These are phyloP conservation scores for Alectura lathami DNA, from an alignment of 2,113 vertebrate species.

Conservation along the genomic window DNA sequence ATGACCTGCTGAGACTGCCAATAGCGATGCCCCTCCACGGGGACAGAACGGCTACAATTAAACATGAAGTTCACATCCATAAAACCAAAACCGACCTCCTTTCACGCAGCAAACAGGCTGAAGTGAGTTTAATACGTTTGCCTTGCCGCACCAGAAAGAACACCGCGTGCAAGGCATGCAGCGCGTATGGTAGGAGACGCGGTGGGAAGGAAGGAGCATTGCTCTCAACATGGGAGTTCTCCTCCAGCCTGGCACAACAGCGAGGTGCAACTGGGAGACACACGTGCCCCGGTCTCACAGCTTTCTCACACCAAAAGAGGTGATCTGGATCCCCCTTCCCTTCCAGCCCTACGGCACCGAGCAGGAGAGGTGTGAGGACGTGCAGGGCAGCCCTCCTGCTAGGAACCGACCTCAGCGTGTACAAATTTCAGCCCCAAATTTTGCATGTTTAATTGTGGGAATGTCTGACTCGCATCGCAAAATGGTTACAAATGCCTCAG, in stretches of 20 bases:
- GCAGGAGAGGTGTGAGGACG: not conserved
- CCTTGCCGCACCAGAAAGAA: not conserved
- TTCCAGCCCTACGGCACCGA: not conserved
- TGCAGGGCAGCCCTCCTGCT: not conserved
- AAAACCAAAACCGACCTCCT: not conserved
- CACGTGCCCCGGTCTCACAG: not conserved
- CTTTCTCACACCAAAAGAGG: not conserved
- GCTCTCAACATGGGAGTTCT: not conserved
- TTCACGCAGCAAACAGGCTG: not conserved
- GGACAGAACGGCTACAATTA: not conserved
- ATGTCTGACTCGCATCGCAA: not conserved
- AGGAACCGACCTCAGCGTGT: not conserved
- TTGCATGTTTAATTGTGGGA: not conserved
- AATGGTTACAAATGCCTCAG: not conserved
- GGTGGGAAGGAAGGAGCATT: not conserved
- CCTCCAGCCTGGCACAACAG: not conserved
- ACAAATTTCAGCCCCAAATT: not conserved
- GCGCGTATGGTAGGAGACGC: not conserved
- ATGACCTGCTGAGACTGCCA: conserved; percentile 10
- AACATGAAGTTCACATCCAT: not conserved
- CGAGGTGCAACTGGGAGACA: not conserved
- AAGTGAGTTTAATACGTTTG: not conserved
- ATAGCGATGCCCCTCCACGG: not conserved
- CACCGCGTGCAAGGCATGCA: accelerated
- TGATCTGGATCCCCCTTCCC: not conserved